Evolutionary conservation across 2,113 vertebrate genomes (phyloP), one percentile per base, ranked within the genome.

Genomic region (Pipa parva): DNA sequence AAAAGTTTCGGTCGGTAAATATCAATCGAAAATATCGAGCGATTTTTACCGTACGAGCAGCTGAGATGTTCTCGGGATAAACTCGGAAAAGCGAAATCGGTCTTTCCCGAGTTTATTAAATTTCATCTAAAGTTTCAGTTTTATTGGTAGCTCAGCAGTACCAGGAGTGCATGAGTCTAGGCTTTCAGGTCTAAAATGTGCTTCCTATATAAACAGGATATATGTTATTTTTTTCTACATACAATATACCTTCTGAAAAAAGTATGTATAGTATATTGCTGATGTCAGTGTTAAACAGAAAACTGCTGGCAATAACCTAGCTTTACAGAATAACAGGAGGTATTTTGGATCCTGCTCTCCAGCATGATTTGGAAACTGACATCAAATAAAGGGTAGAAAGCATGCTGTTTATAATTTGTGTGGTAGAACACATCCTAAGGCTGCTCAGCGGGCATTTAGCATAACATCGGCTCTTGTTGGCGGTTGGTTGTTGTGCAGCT

Each of bases 211-310:
- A n/a, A n/a, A 81, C 77, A 79, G 77, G 73, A 62, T 73, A 72
- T 70, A 73, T 70, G 71, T 68, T 71, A 71, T 73, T 64, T 75
- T 77, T 73, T 74, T 75, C 72, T 74, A 64, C 72, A 75, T 69
- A 71, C 77, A 15, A 11, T n/a, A n/a, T n/a, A n/a, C n/a, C n/a
- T n/a, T n/a, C n/a, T n/a, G n/a, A n/a, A n/a, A 56, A 36, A 75
- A 76, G 73, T 37, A 70, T 68, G 50, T 59, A 21, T 70, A 74
- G 71, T 74, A 77, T 78, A 71, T n/a, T 62, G 75, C 76, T 76
- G 72, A 15, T 20, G 45, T 51, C 65, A 52, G 22, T 39, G 22
- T 17, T 24, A 51, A 59, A 46, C 22, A 22, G 27, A 39, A 52
- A 37, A n/a, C 17, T 39, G 28, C 26, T 25, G 58, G 61, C 31